phyloP scores from a whole-genome alignment of 23 tunicate genomes.

The Aplidium turbinatum region DNA sequence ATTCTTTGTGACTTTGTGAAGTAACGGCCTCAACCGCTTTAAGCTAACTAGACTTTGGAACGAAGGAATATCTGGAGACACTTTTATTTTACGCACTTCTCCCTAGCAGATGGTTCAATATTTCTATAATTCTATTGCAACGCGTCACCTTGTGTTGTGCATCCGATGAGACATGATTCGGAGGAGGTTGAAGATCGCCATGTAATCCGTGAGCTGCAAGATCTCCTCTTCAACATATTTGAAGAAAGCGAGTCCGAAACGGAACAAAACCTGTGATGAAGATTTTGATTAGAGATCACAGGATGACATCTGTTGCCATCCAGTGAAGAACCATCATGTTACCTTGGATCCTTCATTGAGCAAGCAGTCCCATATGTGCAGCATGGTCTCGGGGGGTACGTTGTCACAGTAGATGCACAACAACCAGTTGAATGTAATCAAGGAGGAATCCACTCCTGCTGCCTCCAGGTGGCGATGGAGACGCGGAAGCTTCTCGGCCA shows the following conservation, averaged over 20 bases:
- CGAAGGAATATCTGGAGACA: too few species aligned
- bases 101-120: too few species aligned
- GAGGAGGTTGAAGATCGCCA: constrained; percentile 67
- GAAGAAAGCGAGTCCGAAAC: constrained; percentile 90
- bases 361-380: constrained; percentile 89
- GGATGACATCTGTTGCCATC: neutral
- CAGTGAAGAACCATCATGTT: neutral
- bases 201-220: constrained; percentile 64
- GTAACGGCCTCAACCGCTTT: too few species aligned
- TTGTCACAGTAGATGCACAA: constrained; percentile 89
- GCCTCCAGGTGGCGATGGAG: constrained; percentile 64
- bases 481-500: constrained; percentile 86
- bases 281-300: neutral
- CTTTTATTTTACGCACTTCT: too few species aligned
- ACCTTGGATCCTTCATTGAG: constrained; percentile 89
- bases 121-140: too few species aligned
- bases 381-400: constrained; percentile 84
- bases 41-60: too few species aligned
- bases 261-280: constrained; percentile 67
- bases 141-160: constrained; percentile 84
- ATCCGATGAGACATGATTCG: constrained; percentile 69
- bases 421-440: constrained; percentile 95
- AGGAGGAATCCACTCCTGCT: constrained; percentile 61
- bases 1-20: too few species aligned
- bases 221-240: constrained; percentile 80